Evolutionary conservation across 2,113 vertebrate genomes (phyloP), one percentile per base, ranked within the genome.

Genomic region (Sinosuthora webbiana): DNA sequence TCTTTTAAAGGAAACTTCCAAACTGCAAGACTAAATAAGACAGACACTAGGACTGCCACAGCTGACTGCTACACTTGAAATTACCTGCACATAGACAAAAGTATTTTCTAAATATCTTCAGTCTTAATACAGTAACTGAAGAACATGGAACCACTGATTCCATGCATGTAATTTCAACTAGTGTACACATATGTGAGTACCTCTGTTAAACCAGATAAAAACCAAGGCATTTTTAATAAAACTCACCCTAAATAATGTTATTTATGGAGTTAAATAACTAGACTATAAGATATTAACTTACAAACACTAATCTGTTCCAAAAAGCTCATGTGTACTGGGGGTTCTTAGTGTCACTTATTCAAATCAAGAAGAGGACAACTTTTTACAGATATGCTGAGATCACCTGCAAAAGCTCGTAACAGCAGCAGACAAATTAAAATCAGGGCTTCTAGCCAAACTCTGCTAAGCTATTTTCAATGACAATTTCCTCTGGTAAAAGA

Each of bases 391-490:
- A 64, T 6, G 9, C 41, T 56, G n/a, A 74, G 28, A 64, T 47
- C 23, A 28, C 28, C 22, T 33, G 7, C 8, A n/a, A 33, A 73
- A 28, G 35, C 59, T 44, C 77, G 23, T 53, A 95, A 93, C 21
- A 93, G 41, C 39, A 94, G 83, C 96, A 96, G 82, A 83, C 70
- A 97, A 93, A 95, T 81, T 67, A 95, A 97, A 94, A 89, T 87
- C 25, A 88, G 11, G 27, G 28, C n/a, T 65, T 78, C 50, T 49
- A 67, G 56, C 28, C 60, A 67, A 75, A 62, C 19, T 33, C 56
- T 53, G 22, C 37, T 44, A 60, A 91, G 35, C 64, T 64, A n/a
- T 70, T 97, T 96, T 91, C 50, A 96, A 19, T 44, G 18, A 74
- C 37, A 56, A 82, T 28, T 79, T 83, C 47, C 50, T 78, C 69